These are phyloP conservation scores for Augochlorella aurata DNA, from an alignment of 2,888 invertebrate genomes.

Conservation along the genomic window DNA sequence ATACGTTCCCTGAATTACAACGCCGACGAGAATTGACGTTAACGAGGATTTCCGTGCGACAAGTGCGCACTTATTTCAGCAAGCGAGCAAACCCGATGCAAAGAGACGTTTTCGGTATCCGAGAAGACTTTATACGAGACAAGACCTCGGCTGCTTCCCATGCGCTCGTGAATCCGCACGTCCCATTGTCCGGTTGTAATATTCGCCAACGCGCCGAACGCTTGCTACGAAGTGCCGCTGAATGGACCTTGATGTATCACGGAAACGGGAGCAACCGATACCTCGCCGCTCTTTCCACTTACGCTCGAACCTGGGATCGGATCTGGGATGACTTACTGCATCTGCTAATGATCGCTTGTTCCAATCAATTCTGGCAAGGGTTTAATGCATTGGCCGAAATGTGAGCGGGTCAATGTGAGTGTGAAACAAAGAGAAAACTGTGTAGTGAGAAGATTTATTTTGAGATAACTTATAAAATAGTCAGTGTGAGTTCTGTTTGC, in stretches of 20 bases:
- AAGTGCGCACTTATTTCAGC: conserved; percentile 61
- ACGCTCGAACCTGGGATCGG: not conserved
- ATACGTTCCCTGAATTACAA: conserved; percentile 64
- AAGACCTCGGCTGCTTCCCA: conserved; percentile 10
- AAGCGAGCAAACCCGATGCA: conserved; percentile 39
- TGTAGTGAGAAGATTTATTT: no score
- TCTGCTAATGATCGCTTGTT: not conserved
- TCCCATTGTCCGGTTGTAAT: conserved; percentile 41
- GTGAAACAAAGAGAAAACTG: no score
- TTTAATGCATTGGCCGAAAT: no score
- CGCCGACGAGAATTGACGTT: conserved; percentile 67
- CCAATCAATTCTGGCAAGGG: not conserved
- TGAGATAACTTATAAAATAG: no score
- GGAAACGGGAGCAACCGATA: not conserved
- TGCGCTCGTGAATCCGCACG: conserved; percentile 33
- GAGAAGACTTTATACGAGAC: conserved; percentile 50
- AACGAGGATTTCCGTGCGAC: conserved; percentile 69
- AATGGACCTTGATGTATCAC: not conserved
- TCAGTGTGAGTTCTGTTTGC: no score
- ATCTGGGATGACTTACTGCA: not conserved
- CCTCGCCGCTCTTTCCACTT: not conserved
- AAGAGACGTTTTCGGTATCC: conserved; percentile 49
- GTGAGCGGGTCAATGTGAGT: no score
- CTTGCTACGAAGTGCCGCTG: not conserved
- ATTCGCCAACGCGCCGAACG: conserved; percentile 22